phyloP scores from a whole-genome alignment of 2,113 vertebrate genomes.

The Entomyzon cyanotis region DNA sequence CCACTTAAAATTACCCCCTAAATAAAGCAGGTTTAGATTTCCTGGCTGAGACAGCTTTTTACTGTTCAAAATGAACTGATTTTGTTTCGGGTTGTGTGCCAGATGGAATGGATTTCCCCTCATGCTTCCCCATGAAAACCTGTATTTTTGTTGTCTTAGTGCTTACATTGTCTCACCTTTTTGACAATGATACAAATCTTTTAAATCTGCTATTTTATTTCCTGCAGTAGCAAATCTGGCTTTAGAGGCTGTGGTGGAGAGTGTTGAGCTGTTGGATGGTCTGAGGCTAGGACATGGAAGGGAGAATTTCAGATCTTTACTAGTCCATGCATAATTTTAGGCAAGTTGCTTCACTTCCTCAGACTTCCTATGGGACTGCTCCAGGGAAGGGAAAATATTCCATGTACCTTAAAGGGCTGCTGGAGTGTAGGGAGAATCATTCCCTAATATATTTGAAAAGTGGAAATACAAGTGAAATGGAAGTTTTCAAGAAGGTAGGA shows the following conservation, averaged over 20 bases:
- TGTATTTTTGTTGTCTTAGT: constrained; percentile 3
- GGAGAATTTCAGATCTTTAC: not conserved
- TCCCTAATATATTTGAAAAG: not conserved
- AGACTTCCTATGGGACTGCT: not conserved
- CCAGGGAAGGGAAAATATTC: not conserved
- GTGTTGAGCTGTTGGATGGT: not conserved
- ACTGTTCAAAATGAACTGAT: not conserved
- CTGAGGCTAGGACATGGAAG: not conserved
- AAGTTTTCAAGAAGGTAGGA: not conserved
- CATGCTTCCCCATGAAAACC: not conserved
- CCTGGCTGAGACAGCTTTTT: not conserved
- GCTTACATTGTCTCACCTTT: not conserved
- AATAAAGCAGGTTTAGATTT: not conserved
- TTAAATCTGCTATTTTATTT: not conserved
- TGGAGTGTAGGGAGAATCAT: not conserved
- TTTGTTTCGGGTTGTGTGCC: not conserved
- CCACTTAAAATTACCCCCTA: not conserved
- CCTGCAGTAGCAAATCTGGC: not conserved
- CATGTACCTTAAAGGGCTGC: not conserved
- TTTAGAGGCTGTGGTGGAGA: not conserved
- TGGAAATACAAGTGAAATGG: not conserved
- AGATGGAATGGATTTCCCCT: not conserved
- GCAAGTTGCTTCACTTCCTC: not conserved
- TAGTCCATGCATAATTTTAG: not conserved
- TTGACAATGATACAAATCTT: not conserved